Evolutionary conservation across 2,113 vertebrate species (phyloP), one percentile per base, ranked within the genome.

Genomic region (Ploceus nigricollis): DNA sequence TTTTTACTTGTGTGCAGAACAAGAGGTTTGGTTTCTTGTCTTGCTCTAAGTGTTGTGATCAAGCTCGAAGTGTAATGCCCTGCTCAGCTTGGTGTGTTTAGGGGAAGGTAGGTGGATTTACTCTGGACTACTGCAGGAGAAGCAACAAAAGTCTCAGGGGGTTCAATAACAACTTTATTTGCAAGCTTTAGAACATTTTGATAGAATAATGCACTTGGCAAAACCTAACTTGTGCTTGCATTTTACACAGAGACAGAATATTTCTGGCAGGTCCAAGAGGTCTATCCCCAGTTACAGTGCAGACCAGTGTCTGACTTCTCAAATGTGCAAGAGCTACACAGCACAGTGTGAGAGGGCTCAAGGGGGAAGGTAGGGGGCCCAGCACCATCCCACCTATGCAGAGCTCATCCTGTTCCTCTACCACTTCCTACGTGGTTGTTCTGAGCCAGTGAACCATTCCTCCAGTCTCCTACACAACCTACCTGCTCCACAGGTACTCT

Each of bases 71-170:
- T 50, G 30, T 17, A 57, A 66, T 14, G 16, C 10, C 10, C 30
- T 6, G 7, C 31, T 48, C 5, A 0, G 1, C n/a, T 30, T 5
- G 2, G 13, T 40, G 31, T n/a, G 31, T 31, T 66, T 66, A 58
- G 11, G 25, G 13, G 21, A 50, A 50, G 16, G 25, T 35, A 25
- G 20, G 7, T 48, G 30, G 20, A 42, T 66, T 66, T 66, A 66
- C 13, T 42, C 25, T 50, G 35, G 35, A 30, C 31, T 24, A 6
- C 27, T 4, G 2, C 0, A 0, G 50, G 15, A 56, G 42, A 39
- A 57, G 28, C 6, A 40, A 35, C 13, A 35, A 30, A 57, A 75
- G 18, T 31, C 31, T 76, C 16, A 7, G 44, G 44, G 65, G 16
- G 9, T 35, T 66, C 35, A 65, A 35, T 12, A 35, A 10, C 10